These are phyloP conservation scores for Apodemia mormo DNA, from an alignment of 2,888 invertebrate genomes.

Conservation along the genomic window DNA sequence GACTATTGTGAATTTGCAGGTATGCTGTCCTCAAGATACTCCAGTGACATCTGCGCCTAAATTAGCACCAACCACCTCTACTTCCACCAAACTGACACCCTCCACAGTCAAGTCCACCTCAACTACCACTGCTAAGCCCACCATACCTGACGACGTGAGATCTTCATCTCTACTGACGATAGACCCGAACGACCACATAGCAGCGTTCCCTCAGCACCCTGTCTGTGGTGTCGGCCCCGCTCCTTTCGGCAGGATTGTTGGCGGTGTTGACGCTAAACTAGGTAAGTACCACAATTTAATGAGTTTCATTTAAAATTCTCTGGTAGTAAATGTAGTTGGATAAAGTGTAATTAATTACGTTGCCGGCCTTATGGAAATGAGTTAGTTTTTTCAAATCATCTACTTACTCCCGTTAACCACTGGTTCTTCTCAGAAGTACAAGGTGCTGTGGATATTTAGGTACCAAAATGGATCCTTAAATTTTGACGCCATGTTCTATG, in stretches of 20 bases:
- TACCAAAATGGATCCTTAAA: too few species aligned
- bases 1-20: constrained; percentile 43
- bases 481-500: too few species aligned
- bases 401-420: too few species aligned
- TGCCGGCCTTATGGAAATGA: too few species aligned
- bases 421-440: too few species aligned
- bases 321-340: too few species aligned
- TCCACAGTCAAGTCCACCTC: constrained; percentile 26
- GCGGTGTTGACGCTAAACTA: constrained; percentile 84
- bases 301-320: too few species aligned
- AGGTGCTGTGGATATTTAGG: too few species aligned
- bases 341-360: too few species aligned
- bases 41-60: constrained; percentile 50
- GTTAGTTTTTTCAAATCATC: too few species aligned
- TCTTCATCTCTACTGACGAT: constrained; percentile 20
- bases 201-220: constrained; percentile 61
- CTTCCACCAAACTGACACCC: constrained; percentile 30
- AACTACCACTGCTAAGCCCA: too few species aligned
- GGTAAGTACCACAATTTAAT: constrained; percentile 58
- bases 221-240: constrained; percentile 84
- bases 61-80: constrained; percentile 24
- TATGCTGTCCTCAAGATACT: constrained; percentile 57
- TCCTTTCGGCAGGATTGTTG: constrained; percentile 84
- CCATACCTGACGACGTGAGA: too few species aligned
- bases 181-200: constrained; percentile 46